These are phyloP conservation scores for Oenanthe oenanthe DNA, from an alignment of 2,113 vertebrate species.

Conservation along the genomic window DNA sequence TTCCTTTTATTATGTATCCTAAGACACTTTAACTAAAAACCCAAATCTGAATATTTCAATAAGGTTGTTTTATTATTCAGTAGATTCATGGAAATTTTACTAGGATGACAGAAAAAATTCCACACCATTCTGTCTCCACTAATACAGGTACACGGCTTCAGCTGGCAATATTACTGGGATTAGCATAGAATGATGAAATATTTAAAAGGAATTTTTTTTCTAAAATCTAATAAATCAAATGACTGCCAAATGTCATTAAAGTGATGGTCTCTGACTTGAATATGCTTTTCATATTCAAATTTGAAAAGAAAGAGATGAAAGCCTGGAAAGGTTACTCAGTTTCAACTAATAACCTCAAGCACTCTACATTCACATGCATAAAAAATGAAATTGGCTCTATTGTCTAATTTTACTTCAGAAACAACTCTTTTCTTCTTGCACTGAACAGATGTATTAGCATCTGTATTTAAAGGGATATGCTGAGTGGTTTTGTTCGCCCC, in stretches of 20 bases:
- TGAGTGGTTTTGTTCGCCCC: slow-evolving; percentile 43
- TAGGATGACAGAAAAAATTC: slow-evolving; percentile 88
- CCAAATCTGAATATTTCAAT: slow-evolving; percentile 99
- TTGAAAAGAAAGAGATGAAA: slow-evolving; percentile 89
- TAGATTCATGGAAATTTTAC: slow-evolving; percentile 96
- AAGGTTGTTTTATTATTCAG: slow-evolving; percentile 99
- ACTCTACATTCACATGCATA: slow-evolving; percentile 82
- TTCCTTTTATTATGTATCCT: slow-evolving; percentile 96
- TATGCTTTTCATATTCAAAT: slow-evolving; percentile 99
- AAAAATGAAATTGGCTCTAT: slow-evolving; percentile 83
- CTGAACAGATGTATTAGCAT: slow-evolving; percentile 57
- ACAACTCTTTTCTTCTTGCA: slow-evolving; percentile 69
- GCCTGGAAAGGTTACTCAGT: slow-evolving; percentile 92
- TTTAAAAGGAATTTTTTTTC: slow-evolving; percentile 94
- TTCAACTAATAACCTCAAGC: slow-evolving; percentile 91
- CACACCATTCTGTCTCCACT: slow-evolving; percentile 87
- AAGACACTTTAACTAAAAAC: slow-evolving; percentile 95
- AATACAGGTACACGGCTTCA: slow-evolving; percentile 94
- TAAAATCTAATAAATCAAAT: slow-evolving; percentile 99
- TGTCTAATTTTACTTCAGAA: slow-evolving; percentile 83
- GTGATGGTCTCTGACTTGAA: slow-evolving; percentile 95
- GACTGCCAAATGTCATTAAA: slow-evolving; percentile 99
- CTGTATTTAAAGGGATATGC: slow-evolving; percentile 64
- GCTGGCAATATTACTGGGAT: slow-evolving; percentile 99
- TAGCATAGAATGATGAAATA: slow-evolving; percentile 99